phyloP scores from a whole-genome alignment of 2,113 vertebrate genomes.

The Felis catus region DNA sequence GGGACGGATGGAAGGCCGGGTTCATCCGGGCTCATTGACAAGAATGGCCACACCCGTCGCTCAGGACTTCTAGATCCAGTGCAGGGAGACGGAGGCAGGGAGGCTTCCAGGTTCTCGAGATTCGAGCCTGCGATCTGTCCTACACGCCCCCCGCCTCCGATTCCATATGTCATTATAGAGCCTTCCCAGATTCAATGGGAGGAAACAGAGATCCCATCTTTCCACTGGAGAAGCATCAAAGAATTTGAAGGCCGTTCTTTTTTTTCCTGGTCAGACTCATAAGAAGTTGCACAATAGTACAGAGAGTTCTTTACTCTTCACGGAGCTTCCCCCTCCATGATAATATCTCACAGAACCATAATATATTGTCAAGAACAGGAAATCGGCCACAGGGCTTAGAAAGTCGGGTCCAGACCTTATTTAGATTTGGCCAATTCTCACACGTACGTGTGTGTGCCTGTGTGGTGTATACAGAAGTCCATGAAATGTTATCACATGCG shows the following conservation, averaged over 20 bases:
- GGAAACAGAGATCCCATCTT: too few species aligned
- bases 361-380: neutral
- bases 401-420: neutral
- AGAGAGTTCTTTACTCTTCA: neutral
- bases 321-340: neutral
- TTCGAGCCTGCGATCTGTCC: neutral
- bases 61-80: neutral
- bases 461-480: too few species aligned
- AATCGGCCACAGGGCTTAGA: neutral
- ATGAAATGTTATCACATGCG: neutral
- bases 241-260: neutral
- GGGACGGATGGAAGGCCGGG: neutral
- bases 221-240: neutral
- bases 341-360: neutral
- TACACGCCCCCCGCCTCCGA: fast-evolving
- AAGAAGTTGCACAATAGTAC: neutral
- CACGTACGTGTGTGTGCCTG: neutral
- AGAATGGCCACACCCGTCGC: fast-evolving
- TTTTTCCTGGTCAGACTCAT: neutral
- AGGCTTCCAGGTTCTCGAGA: neutral
- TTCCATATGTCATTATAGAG: neutral
- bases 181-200: neutral
- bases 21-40: neutral
- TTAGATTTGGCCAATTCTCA: neutral
- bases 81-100: neutral